Evolutionary conservation across 2,797 vertebrate genomes (phyloP).

Genomic region (Chelmon rostratus): DNA sequence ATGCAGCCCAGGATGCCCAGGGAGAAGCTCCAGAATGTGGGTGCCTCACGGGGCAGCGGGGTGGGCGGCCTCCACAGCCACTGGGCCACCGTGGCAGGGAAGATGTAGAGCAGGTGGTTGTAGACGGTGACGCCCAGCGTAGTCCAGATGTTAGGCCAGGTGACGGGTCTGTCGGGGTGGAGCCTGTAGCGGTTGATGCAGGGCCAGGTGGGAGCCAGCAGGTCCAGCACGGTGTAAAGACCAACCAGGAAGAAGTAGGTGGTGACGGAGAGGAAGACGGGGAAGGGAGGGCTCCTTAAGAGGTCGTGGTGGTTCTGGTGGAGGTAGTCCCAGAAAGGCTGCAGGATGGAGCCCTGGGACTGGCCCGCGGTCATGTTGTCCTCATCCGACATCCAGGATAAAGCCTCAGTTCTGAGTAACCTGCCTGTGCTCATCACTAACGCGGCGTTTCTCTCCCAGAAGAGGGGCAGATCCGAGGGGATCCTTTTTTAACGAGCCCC

Average conservation of each 20-base stretch:
- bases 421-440: slow-evolving; percentile 64
- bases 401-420: slow-evolving; percentile 57
- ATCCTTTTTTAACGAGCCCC: slow-evolving; percentile 40
- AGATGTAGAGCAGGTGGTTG: slow-evolving; percentile 88
- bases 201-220: slow-evolving; percentile 85
- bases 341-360: slow-evolving; percentile 77
- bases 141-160: slow-evolving; percentile 81
- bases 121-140: slow-evolving; percentile 84
- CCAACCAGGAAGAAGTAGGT: slow-evolving; percentile 85
- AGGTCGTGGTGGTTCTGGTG: slow-evolving; percentile 83
- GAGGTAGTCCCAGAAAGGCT: slow-evolving; percentile 87
- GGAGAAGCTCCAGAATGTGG: slow-evolving; percentile 82
- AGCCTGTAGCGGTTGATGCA: slow-evolving; percentile 85
- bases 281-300: slow-evolving; percentile 86
- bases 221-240: slow-evolving; percentile 85
- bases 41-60: slow-evolving; percentile 82
- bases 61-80: slow-evolving; percentile 87
- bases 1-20: slow-evolving; percentile 87
- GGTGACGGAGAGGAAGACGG: slow-evolving; percentile 84
- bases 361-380: slow-evolving; percentile 67
- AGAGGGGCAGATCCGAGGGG: slow-evolving; percentile 36
- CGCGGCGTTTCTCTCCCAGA: slow-evolving; percentile 32
- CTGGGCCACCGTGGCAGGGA: slow-evolving; percentile 85
- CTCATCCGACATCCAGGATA: slow-evolving; percentile 70
- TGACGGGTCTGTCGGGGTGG: slow-evolving; percentile 81